phyloP scores from a whole-genome alignment of 2,797 vertebrate species.

The Acanthis flammea region DNA sequence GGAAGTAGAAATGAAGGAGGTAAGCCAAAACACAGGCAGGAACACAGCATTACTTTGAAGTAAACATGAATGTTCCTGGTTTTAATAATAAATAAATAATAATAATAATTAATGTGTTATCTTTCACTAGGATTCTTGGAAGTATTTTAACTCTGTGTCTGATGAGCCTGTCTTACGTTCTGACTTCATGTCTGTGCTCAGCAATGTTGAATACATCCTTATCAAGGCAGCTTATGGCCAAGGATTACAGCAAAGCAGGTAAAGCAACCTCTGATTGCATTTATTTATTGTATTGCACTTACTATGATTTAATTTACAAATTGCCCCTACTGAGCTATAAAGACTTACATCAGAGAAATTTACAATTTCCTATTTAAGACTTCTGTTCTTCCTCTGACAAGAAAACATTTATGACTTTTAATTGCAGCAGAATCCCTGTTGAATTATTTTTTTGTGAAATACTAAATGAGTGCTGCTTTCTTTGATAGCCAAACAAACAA shows the following conservation, averaged over 20 bases:
- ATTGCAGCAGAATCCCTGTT: background rate
- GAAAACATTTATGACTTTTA: background rate
- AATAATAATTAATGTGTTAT: background rate
- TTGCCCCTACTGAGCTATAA: background rate
- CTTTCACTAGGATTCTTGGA: slow-evolving; percentile 85
- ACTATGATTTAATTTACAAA: background rate
- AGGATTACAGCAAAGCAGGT: slow-evolving; percentile 92
- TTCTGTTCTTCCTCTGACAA: background rate
- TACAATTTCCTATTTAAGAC: background rate
- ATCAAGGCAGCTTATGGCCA: slow-evolving; percentile 91
- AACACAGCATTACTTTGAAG: background rate
- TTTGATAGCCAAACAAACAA: background rate
- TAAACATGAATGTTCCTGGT: background rate
- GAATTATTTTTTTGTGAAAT: background rate
- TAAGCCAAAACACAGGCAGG: slow-evolving; percentile 41
- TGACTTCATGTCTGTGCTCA: slow-evolving; percentile 91
- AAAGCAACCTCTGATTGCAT: background rate
- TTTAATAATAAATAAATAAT: background rate
- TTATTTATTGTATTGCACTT: background rate
- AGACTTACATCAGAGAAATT: background rate
- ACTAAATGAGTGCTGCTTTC: background rate
- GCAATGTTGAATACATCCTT: slow-evolving; percentile 86
- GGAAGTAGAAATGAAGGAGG: slow-evolving; percentile 86
- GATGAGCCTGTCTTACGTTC: slow-evolving; percentile 81
- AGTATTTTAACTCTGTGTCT: slow-evolving; percentile 91